Percentiles rank a stretch among this genome's conserved stretches.
phyloP scores from a whole-genome alignment of 2,888 invertebrate species.

The Conops quadrifasciatus region DNA sequence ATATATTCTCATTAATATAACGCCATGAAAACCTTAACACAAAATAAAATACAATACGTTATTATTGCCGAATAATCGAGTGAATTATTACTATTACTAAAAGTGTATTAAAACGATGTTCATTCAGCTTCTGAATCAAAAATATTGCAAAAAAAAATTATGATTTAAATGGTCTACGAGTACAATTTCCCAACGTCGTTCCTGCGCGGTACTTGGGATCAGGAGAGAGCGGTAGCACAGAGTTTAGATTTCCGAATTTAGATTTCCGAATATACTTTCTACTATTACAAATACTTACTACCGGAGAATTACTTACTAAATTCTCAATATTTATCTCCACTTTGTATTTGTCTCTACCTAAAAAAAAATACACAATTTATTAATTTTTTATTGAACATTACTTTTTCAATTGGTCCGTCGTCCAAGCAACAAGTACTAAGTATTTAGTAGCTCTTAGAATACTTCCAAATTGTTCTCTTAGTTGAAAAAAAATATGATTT shows the following conservation, averaged over 20 bases:
- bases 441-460: constrained; percentile 37
- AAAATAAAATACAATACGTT: too few relatives aligned
- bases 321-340: constrained; percentile 41
- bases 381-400: constrained; percentile 27
- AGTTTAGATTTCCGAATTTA: constrained; percentile 48
- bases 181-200: constrained; percentile 26
- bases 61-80: too few relatives aligned
- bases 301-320: constrained; percentile 41
- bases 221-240: constrained; percentile 66
- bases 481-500: constrained; percentile 29
- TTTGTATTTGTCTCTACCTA: constrained; percentile 35
- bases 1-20: too few relatives aligned
- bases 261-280: constrained; percentile 26
- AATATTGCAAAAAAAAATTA: background rate
- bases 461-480: constrained; percentile 30
- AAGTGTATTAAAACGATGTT: background rate
- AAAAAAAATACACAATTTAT: too few relatives aligned
- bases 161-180: background rate
- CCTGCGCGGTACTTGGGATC: constrained; percentile 63
- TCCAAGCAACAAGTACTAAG: constrained; percentile 3
- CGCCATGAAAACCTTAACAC: too few relatives aligned
- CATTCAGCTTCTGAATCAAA: constrained; percentile 12
- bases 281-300: constrained; percentile 32
- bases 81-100: too few relatives aligned
- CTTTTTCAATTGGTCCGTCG: constrained; percentile 22